Evolutionary conservation across 1,140 invertebrate genomes (phyloP).

Genomic region (Augochlora pura): DNA sequence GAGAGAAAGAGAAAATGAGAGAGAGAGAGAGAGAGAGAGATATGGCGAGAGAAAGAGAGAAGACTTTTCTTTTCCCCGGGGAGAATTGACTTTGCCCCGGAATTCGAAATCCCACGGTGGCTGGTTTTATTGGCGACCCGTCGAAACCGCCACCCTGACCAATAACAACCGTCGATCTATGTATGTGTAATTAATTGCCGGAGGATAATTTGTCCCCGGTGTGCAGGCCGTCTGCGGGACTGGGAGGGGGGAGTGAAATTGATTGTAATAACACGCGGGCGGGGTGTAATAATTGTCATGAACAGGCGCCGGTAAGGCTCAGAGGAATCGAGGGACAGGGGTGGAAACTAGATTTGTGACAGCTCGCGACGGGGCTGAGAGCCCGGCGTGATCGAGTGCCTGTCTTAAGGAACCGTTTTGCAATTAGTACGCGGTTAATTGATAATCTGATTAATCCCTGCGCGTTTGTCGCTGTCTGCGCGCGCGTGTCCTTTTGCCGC

Average conservation of each 20-base stretch:
- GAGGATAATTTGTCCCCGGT: not conserved
- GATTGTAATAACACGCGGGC: not conserved
- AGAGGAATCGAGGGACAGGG: not conserved
- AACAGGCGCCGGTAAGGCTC: not conserved
- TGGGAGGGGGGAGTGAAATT: slow-evolving; percentile 3
- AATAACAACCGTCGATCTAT: not conserved
- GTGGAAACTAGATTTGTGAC: not conserved
- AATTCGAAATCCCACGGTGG: not conserved
- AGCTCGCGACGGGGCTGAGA: not conserved
- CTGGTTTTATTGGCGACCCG: not conserved
- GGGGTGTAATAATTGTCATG: slow-evolving; percentile 5
- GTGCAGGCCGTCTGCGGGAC: not conserved
- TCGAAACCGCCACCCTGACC: not conserved
- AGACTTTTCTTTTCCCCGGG: not conserved
- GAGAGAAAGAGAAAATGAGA: too few relatives aligned
- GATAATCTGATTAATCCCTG: not conserved
- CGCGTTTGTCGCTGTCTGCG: not conserved
- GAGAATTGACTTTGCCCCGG: not conserved
- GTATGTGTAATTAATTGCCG: slow-evolving; percentile 3
- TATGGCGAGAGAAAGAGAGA: too few relatives aligned
- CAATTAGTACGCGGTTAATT: not conserved
- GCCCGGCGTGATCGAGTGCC: not conserved
- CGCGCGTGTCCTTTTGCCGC: not conserved
- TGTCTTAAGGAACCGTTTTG: not conserved
- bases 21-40: too few relatives aligned